Conservation (phyloP, 1,140 invertebrate genomes). For the Acromyrmex echinatior region DNA sequence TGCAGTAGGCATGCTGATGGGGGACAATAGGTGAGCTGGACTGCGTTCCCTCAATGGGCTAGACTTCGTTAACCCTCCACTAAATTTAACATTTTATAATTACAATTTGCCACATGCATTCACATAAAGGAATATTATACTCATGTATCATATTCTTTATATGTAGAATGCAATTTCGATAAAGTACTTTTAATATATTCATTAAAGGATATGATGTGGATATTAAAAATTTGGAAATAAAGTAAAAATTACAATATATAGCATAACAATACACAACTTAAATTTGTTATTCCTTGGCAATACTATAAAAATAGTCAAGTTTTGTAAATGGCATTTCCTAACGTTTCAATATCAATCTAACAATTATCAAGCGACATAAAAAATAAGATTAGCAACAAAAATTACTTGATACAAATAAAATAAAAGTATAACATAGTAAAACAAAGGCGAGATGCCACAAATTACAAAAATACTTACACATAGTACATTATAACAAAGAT, state of each 20-base stretch:
- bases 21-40: slow-evolving; percentile 90
- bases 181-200: slow-evolving; percentile 5
- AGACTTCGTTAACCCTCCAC: slow-evolving; percentile 86
- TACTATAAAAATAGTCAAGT: slow-evolving; percentile 10
- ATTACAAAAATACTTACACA: slow-evolving; percentile 9
- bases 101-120: slow-evolving; percentile 66
- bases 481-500: slow-evolving; percentile 30
- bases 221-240: background rate
- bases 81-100: slow-evolving; percentile 81
- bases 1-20: slow-evolving; percentile 91
- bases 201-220: background rate
- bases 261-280: background rate
- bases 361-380: slow-evolving; percentile 4
- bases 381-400: slow-evolving; percentile 20
- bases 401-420: slow-evolving; percentile 12
- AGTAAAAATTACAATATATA: background rate
- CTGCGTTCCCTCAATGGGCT: slow-evolving; percentile 86
- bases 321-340: background rate
- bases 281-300: background rate
- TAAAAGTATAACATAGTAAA: slow-evolving; percentile 20
- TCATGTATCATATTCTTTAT: slow-evolving; percentile 3
- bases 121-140: background rate
- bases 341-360: slow-evolving; percentile 10
- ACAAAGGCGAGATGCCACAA: slow-evolving; percentile 14
- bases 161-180: background rate